Base-by-base conservation (phyloP, 2,797 vertebrate species). In the Bradypodion pumilum region DNA sequence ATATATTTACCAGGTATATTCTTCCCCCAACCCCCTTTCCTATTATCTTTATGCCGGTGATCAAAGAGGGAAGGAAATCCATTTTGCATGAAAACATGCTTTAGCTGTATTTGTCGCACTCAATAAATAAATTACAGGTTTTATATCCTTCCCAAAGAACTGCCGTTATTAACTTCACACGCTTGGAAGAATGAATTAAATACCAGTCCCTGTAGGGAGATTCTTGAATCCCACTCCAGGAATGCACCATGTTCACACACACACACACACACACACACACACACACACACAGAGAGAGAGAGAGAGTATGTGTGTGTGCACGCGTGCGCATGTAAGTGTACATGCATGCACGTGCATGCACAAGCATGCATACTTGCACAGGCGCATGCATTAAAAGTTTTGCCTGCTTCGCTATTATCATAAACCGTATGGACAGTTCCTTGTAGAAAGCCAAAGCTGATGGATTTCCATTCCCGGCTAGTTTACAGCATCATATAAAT, bases 101-200 rank as follows among this genome's bases (percentile, higher is more conserved):
- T 92, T 93, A 95, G 92, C 94, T 92, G 92, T 95, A 95, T 95
- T 95, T 95, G 94, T 93, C 94, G 94, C 91, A 93, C 93, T 96
- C 93, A 89, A 94, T 95, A 96, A 96, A 96, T 95, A 95, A 97
- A 96, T 96, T 96, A 96, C 93, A 96, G 95, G 95, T 96, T 96
- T 95, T 95, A 95, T 96, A 94, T 95, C 95, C 93, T 95, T 93
- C 92, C 91, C 90, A 95, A 93, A 94, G 94, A 92, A 90, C 94
- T 94, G 92, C 91, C 92, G 93, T 95, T 95, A 95, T 96, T 96
- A 96, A 95, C 95, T 95, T 95, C 91, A 32, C 94, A 96, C 91
- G 94, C 95, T 95, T 96, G 95, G 96, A 93, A 96, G 94, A 93
- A 93, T 94, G 94, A 95, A 94, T 95, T 96, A 95, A 95, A 94